phyloP scores from a whole-genome alignment of 1,140 invertebrate species.

The Dendrolimus kikuchii region DNA sequence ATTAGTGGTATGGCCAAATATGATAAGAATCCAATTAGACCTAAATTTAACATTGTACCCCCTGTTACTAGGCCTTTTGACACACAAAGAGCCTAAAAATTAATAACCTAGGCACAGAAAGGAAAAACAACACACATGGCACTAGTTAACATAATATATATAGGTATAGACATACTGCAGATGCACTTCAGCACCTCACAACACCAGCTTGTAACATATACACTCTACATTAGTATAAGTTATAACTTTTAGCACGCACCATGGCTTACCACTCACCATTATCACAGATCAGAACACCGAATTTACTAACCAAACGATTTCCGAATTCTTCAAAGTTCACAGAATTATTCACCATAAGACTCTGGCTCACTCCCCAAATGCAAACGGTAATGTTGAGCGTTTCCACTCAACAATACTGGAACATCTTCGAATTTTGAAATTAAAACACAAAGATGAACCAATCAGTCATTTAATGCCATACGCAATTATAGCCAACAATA shows the following conservation, averaged over 20 bases:
- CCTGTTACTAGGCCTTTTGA: too few relatives aligned
- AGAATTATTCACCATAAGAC: slow-evolving; percentile 11
- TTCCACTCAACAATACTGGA: slow-evolving; percentile 18
- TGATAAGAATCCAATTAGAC: too few relatives aligned
- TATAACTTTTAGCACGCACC: slow-evolving; percentile 9
- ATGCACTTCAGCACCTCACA: slow-evolving; percentile 14
- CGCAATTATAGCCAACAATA: too few relatives aligned
- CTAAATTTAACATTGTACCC: too few relatives aligned
- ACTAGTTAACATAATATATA: too few relatives aligned
- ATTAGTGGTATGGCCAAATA: too few relatives aligned
- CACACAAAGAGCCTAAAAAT: too few relatives aligned
- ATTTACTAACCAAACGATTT: slow-evolving; percentile 14
- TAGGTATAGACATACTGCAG: slow-evolving; percentile 14
- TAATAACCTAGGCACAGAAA: too few relatives aligned
- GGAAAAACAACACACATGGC: too few relatives aligned
- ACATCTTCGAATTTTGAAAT: too few relatives aligned
- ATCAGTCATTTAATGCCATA: too few relatives aligned
- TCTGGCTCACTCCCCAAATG: slow-evolving; percentile 10
- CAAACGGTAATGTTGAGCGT: slow-evolving; percentile 16
- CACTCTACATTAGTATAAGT: slow-evolving; percentile 10
- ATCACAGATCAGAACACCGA: slow-evolving; percentile 10
- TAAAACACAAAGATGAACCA: too few relatives aligned
- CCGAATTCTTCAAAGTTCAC: slow-evolving; percentile 8
- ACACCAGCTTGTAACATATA: slow-evolving; percentile 11
- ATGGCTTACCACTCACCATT: slow-evolving; percentile 9